Base-by-base conservation (phyloP, 2,113 vertebrate genomes). In the Alligator mississippiensis region DNA sequence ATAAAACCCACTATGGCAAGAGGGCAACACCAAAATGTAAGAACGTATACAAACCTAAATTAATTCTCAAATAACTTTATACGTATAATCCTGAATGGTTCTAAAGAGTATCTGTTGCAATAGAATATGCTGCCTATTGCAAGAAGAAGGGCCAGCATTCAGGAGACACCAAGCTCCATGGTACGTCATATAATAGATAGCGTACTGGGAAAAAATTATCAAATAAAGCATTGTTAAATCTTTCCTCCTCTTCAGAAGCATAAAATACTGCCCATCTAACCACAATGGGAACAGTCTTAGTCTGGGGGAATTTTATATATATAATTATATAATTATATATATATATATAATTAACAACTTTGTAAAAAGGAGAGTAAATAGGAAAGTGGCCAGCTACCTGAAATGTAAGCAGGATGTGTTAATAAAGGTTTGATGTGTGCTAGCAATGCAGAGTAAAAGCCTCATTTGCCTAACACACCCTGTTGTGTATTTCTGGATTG, bases 401-500 rank as follows among this genome's bases (percentile, higher is more conserved):
- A 70, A 27, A 12, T 70, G 77, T 3, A 85, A 93, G 94, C 64
- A 82, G 91, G 88, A 78, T 13, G 86, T 75, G 82, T 89, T 96
- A 84, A 92, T 93, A 89, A 94, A 34, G 78, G 70, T 21, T 38
- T 76, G 84, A 62, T 11, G 87, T 89, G 90, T 57, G 87, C 90
- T 70, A 76, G 93, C 80, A 85, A 59, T 34, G 38, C 60, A 64
- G 57, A 82, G 77, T 19, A 10, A 77, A 90, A 87, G 75, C 90
- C 93, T 88, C 89, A 91, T 82, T 60, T 84, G 77, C 72, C 62
- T 5, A 93, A 66, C 86, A 77, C 89, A 85, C 90, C 81, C 93
- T 77, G 82, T 76, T 85, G 93, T 81, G 82, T 92, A 85, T 94
- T 95, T 93, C 85, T 90, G 93, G 70, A 70, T 87, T 82, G 55